These are phyloP conservation scores for Cataglyphis altisquamis DNA, from an alignment of 2,888 invertebrate genomes.

Conservation along the genomic window DNA sequence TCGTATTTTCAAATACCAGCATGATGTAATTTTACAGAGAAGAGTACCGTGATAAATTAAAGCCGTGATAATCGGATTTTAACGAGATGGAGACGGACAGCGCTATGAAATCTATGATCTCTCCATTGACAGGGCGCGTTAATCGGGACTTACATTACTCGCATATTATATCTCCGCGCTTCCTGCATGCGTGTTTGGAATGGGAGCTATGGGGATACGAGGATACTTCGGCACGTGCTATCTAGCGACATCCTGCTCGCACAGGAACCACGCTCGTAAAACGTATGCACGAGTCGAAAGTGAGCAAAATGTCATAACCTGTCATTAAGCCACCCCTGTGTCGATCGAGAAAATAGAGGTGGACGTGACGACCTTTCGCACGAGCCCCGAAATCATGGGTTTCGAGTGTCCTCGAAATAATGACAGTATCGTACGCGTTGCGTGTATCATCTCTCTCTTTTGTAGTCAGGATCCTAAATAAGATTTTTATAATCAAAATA, in stretches of 20 bases:
- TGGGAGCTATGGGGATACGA: conserved; percentile 71
- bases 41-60: not conserved
- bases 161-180: conserved; percentile 35
- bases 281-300: conserved; percentile 65
- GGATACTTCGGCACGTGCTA: conserved; percentile 78
- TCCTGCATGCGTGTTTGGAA: conserved; percentile 62
- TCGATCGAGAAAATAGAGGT: conserved; percentile 55
- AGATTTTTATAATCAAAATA: not conserved
- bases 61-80: conserved; percentile 45
- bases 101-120: conserved; percentile 23
- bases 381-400: conserved; percentile 79
- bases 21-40: conserved; percentile 8
- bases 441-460: not conserved
- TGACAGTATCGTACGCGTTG: conserved; percentile 54
- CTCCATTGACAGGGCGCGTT: conserved; percentile 50
- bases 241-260: conserved; percentile 54
- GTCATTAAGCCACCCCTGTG: conserved; percentile 82
- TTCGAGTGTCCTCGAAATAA: conserved; percentile 73
- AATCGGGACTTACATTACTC: conserved; percentile 63
- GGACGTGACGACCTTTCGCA: conserved; percentile 49
- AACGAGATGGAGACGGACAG: not conserved
- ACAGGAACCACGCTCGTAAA: conserved; percentile 34
- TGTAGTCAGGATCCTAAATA: conserved; percentile 4
- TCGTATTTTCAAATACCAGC: not conserved
- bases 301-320: conserved; percentile 82